Conservation (phyloP, 1,140 invertebrate genomes). For the Hycleus phaleratus region DNA sequence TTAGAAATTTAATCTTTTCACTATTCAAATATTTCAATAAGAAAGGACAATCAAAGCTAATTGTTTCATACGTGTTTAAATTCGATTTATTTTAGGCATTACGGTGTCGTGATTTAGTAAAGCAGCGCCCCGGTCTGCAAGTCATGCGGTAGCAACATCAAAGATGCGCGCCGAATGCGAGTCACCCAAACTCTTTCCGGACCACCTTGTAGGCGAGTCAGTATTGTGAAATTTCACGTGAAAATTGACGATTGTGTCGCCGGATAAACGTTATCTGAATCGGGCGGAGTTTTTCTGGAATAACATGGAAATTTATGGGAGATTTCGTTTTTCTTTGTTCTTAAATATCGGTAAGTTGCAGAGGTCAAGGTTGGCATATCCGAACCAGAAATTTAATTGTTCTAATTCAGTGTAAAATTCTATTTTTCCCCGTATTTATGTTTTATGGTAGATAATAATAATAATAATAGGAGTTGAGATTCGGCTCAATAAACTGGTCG, state of each 20-base stretch:
- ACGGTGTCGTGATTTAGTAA: constrained; percentile 8
- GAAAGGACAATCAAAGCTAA: neutral
- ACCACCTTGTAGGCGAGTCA: constrained; percentile 12
- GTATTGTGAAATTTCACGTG: too few species aligned
- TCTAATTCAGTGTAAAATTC: too few species aligned
- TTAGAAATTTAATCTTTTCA: too few species aligned
- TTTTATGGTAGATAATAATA: neutral
- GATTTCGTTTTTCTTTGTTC: too few species aligned
- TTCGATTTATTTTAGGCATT: neutral
- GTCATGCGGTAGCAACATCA: constrained; percentile 24
- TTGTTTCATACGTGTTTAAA: neutral
- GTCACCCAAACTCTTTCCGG: constrained; percentile 10
- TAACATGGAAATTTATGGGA: too few species aligned
- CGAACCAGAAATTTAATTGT: too few species aligned
- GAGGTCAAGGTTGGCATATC: too few species aligned
- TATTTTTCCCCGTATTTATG: neutral
- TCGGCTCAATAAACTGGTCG: constrained; percentile 10
- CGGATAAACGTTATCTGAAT: too few species aligned
- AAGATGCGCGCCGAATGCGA: constrained; percentile 15
- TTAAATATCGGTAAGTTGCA: too few species aligned
- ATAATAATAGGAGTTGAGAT: neutral
- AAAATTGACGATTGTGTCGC: too few species aligned
- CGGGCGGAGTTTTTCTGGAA: too few species aligned
- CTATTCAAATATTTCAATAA: too few species aligned
- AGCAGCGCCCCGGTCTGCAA: constrained; percentile 2